Evolutionary conservation across 2,113 vertebrate genomes (phyloP), one percentile per base, ranked within the genome.

Genomic region (Arvicanthis niloticus): DNA sequence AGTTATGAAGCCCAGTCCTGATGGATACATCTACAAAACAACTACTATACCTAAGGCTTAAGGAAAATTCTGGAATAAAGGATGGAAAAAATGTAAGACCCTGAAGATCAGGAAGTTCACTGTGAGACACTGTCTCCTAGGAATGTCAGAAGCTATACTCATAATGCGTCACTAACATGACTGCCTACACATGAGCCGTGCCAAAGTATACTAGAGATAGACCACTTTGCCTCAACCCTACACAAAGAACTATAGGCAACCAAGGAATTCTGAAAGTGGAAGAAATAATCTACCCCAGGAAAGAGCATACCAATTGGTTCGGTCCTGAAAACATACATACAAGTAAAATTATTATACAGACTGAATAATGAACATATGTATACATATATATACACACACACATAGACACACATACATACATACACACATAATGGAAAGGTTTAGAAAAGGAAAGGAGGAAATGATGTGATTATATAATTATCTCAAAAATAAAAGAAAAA

Each of bases 401-500:
- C 24, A 75, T 1, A 42, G 4, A 80, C 34, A 80, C 2, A 80
- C 34, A 78, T 7, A 80, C 1, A 56, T 11, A 76, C 21, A 78
- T 29, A 78, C 3, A 78, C 16, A 77, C 1, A 56, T 16, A 48
- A 76, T 17, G 8, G 5, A 53, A 56, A 24, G 7, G 24, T 42
- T 62, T 62, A 62, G 22, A 42, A 82, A 62, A 62, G 22, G 53
- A 7, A 60, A 42, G 22, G 80, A 84, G 13, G 81, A 84, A 62
- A 84, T 62, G 58, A 84, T 62, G 24, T 62, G 2, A 84, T 26
- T 42, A 84, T 40, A 84, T 62, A 42, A 84, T 29, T 62, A 84
- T 42, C n/a, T 42, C 24, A 96, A 95, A 62, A 93, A 86, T 90
- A 93, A 42, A 51, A 95, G 81, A 97, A 96, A 97, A 96, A 87